Conservation (phyloP, 2,797 vertebrate species). For the Lepilemur ruficaudatus region DNA sequence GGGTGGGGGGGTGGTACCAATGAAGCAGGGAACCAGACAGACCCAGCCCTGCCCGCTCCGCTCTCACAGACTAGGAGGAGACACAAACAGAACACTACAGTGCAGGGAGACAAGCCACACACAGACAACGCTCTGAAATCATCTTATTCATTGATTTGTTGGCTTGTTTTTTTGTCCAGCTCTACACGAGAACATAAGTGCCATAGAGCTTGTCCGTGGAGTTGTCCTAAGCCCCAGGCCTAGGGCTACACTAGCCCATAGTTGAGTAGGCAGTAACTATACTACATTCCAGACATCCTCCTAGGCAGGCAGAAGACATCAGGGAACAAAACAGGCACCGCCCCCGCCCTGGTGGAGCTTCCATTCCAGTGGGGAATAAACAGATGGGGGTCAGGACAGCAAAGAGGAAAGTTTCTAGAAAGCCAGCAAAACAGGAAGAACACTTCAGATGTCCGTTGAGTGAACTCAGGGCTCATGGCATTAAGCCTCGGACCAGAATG, state of each 20-base stretch:
- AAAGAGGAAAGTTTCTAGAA: background rate
- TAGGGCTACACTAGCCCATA: background rate
- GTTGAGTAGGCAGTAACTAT: background rate
- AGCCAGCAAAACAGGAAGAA: background rate
- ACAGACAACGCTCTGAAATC: background rate
- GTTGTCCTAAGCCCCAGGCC: background rate
- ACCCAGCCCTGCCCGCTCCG: background rate
- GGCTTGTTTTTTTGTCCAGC: conserved; percentile 32
- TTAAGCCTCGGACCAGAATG: background rate
- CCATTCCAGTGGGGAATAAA: background rate
- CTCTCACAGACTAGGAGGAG: background rate
- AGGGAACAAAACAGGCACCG: background rate
- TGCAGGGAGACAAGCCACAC: background rate
- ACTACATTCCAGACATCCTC: background rate
- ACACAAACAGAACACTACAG: background rate
- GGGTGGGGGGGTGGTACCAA: background rate
- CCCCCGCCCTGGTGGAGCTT: background rate
- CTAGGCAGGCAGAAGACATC: background rate
- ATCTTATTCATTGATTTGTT: background rate
- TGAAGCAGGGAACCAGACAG: background rate
- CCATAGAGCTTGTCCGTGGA: background rate
- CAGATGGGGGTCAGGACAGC: rapidly evolving
- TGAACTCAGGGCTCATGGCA: background rate
- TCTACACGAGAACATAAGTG: background rate
- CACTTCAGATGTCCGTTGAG: background rate